Evolutionary conservation across 2,797 vertebrate species (phyloP), one percentile per base, ranked within the genome.

Genomic region (Lagodon rhomboides): DNA sequence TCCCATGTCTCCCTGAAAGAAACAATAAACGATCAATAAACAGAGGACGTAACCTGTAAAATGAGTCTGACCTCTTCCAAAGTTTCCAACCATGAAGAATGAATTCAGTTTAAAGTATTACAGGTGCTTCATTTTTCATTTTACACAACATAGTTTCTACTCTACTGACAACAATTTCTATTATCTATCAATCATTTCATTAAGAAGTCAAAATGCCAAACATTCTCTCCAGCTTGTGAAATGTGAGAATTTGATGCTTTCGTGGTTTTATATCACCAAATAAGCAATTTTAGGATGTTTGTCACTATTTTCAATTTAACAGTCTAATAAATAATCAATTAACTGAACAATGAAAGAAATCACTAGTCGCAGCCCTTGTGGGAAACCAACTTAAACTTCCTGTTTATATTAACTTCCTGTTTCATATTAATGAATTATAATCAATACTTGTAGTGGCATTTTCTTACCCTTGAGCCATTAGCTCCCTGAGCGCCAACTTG

Each of bases 401-500:
- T n/a, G n/a, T n/a, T n/a, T n/a, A n/a, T n/a, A n/a, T n/a, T n/a
- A n/a, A n/a, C n/a, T n/a, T n/a, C n/a, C n/a, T n/a, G n/a, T n/a
- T n/a, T n/a, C 18, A 38, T 2, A 9, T 23, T 46, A 30, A 9
- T 16, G 2, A 38, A 10, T 43, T 0, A 8, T 22, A n/a, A 30
- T 58, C n/a, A 63, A 49, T 6, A 38, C 18, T 38, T 73, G 17
- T 43, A 56, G 10, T 58, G 9, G 11, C 5, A 12, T 17, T 20
- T 27, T 74, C 94, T 86, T 85, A 98, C 97, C 96, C 96, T 95
- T 4, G 96, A 97, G 72, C 97, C 97, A 8, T 97, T 97, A 68
- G 90, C 74, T 16, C 97, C 97, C 82, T 87, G 95, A 64, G 83
- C 88, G 0, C 97, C 97, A 0, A 95, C 72, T 0, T 47, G 10